Conservation (phyloP, 2,797 vertebrate genomes). For the Lagorchestes hirsutus region DNA sequence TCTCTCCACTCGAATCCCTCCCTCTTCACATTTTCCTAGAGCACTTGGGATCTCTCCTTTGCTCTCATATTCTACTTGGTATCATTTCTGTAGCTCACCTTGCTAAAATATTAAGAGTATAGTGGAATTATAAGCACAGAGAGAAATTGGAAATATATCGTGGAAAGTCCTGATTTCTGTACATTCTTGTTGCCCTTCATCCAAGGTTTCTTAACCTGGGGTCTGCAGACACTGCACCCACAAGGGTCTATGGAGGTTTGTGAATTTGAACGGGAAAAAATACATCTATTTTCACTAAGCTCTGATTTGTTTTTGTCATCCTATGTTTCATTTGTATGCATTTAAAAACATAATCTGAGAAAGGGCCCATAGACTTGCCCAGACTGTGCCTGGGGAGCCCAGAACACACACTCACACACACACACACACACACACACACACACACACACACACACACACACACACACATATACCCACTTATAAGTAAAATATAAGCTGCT, state of each 20-base stretch:
- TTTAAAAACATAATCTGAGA: background rate
- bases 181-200: background rate
- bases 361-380: background rate
- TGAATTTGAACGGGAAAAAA: background rate
- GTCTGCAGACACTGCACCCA: too few species aligned
- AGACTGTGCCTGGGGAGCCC: background rate
- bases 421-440: too few species aligned
- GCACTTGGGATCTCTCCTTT: background rate
- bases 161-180: background rate
- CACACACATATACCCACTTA: too few species aligned
- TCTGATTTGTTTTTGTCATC: background rate
- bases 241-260: background rate
- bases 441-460: too few species aligned
- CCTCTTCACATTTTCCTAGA: background rate
- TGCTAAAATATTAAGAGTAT: background rate
- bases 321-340: background rate
- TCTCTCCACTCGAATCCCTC: background rate
- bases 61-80: background rate
- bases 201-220: background rate
- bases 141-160: background rate
- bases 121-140: background rate
- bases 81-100: background rate
- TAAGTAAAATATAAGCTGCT: background rate
- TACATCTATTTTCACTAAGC: background rate
- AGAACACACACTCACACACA: background rate